Evolutionary conservation across 2,797 vertebrate genomes (phyloP).

Genomic region (Sebastes oblongus): DNA sequence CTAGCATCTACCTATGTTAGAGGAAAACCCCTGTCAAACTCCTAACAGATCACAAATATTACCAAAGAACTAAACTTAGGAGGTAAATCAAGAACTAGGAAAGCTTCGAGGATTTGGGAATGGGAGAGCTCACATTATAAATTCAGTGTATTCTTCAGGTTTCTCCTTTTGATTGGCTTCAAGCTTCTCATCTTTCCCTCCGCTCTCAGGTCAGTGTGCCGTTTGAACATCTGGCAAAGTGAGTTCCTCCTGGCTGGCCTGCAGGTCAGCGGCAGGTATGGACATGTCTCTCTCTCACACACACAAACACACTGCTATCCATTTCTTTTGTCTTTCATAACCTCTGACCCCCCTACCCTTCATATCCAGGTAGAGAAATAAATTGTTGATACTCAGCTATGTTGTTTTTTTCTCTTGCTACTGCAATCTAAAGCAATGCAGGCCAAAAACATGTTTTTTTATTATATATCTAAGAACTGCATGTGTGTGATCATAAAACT

Average conservation of each 20-base stretch:
- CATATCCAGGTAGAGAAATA: not conserved
- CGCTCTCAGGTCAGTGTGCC: slow-evolving; percentile 92
- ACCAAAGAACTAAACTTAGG: not conserved
- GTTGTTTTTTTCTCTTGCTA: too few relatives aligned
- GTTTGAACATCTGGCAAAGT: slow-evolving; percentile 98
- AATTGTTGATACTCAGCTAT: not conserved
- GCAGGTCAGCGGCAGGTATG: slow-evolving; percentile 79
- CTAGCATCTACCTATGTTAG: not conserved
- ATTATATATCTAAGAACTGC: too few relatives aligned
- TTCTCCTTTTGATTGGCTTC: slow-evolving; percentile 10
- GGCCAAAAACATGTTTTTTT: too few relatives aligned
- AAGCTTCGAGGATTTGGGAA: fast-evolving
- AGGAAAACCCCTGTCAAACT: not conserved
- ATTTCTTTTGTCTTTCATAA: not conserved
- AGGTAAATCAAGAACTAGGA: not conserved
- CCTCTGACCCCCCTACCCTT: not conserved
- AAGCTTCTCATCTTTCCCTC: slow-evolving; percentile 19
- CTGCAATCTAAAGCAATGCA: too few relatives aligned
- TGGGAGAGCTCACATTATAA: not conserved
- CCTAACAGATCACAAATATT: not conserved
- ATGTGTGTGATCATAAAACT: too few relatives aligned
- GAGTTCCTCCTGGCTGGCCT: slow-evolving; percentile 75
- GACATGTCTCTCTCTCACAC: slow-evolving; percentile 3
- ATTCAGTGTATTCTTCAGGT: not conserved
- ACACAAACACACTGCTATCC: not conserved